A percentile compares a stretch with the other conserved stretches of the same genome.
Conservation (phyloP, 1,140 invertebrate genomes). For the Apis mellifera region DNA sequence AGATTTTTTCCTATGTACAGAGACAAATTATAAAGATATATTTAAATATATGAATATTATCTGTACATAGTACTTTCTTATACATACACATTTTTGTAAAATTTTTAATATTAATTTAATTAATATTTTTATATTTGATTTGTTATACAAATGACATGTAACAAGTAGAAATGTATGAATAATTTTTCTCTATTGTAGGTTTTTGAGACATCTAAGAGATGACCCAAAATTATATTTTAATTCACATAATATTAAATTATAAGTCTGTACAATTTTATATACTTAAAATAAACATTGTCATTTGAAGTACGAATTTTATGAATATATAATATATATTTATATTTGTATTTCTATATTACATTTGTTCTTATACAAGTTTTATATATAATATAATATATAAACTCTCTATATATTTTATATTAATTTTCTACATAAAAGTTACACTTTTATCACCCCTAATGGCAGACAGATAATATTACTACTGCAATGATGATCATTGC, state of each 20-base stretch:
- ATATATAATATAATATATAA: conserved; percentile 43
- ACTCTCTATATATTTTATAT: conserved; percentile 48
- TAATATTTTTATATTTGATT: neutral
- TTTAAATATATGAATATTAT: conserved; percentile 23
- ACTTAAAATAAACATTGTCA: conserved; percentile 47
- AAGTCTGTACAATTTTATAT: conserved; percentile 39
- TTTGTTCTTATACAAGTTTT: conserved; percentile 47
- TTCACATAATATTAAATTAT: conserved; percentile 40
- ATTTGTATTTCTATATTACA: conserved; percentile 60
- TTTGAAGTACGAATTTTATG: conserved; percentile 52
- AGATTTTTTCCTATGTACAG: conserved; percentile 48
- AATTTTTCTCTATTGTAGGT: neutral
- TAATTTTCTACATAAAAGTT: conserved; percentile 46
- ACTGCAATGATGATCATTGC: conserved; percentile 27
- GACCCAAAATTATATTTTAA: conserved; percentile 24
- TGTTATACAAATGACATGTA: conserved; percentile 17
- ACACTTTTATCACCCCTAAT: conserved; percentile 37
- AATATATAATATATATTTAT: conserved; percentile 58
- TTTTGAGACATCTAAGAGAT: conserved; percentile 4
- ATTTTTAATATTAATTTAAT: conserved; percentile 25
- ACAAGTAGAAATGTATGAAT: conserved; percentile 20
- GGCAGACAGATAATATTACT: conserved; percentile 23
- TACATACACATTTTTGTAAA: conserved; percentile 22
- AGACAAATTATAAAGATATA: conserved; percentile 20
- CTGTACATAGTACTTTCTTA: conserved; percentile 43